These are phyloP conservation scores for Drosophila nigrodunni DNA, from an alignment of 1,140 invertebrate genomes.

Conservation along the genomic window DNA sequence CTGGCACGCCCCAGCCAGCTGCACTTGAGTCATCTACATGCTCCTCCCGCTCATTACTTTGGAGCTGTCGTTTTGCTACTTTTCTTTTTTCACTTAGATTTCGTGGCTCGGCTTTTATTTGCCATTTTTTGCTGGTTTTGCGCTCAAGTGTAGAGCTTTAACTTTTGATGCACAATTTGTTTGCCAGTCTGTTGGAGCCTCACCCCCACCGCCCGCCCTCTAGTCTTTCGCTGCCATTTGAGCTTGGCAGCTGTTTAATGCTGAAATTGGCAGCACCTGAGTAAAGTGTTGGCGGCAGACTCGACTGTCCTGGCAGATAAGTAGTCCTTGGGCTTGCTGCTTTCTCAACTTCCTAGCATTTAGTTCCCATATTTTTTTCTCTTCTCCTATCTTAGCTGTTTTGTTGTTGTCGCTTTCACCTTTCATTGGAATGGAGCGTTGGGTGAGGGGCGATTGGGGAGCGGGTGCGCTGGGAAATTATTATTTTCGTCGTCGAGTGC, in stretches of 20 bases:
- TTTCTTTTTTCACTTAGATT: conserved; percentile 41
- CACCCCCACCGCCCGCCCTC: neutral
- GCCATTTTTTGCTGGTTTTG: conserved; percentile 55
- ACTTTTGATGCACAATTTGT: conserved; percentile 73
- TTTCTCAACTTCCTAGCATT: conserved; percentile 17
- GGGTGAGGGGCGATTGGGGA: conserved; percentile 2
- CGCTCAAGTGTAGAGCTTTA: conserved; percentile 56
- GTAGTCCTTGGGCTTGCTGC: conserved; percentile 55
- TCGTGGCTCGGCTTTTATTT: conserved; percentile 52
- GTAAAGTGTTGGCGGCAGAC: conserved; percentile 59
- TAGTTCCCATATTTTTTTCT: conserved; percentile 13
- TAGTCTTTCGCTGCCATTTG: conserved; percentile 1
- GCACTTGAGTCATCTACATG: conserved; percentile 32
- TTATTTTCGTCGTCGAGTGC: conserved; percentile 70
- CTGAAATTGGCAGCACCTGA: conserved; percentile 79
- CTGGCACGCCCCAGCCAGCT: conserved; percentile 52
- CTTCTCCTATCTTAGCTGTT: neutral
- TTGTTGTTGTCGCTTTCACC: conserved; percentile 33
- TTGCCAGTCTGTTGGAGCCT: conserved; percentile 29
- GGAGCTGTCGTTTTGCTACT: conserved; percentile 46
- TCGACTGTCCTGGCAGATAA: conserved; percentile 66
- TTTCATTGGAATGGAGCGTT: conserved; percentile 9
- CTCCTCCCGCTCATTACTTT: conserved; percentile 61
- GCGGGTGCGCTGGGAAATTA: conserved; percentile 48
- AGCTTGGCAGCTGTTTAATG: conserved; percentile 70